These are phyloP conservation scores for Flexamia atlantica DNA, from an alignment of 2,888 invertebrate species.

Conservation along the genomic window DNA sequence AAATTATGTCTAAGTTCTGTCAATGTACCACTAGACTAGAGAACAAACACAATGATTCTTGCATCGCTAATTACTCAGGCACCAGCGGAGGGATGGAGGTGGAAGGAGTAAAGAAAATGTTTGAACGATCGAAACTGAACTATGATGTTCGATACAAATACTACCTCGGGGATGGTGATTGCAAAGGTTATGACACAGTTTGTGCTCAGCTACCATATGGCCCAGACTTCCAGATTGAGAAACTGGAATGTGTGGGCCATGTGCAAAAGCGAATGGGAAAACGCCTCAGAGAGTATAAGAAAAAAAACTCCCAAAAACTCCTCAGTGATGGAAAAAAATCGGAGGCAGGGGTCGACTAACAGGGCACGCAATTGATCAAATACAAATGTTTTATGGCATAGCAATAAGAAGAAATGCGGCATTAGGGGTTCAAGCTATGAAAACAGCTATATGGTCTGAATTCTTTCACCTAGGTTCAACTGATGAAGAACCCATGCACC, in stretches of 20 bases:
- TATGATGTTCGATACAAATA: not conserved
- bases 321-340: constrained; percentile 62
- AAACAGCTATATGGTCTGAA: constrained; percentile 70
- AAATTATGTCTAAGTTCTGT: too few relatives aligned
- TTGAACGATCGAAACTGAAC: not conserved
- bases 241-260: constrained; percentile 52
- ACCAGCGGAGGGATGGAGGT: not conserved
- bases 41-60: too few relatives aligned
- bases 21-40: too few relatives aligned
- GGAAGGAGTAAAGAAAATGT: not conserved
- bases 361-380: constrained; percentile 67
- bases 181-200: not conserved
- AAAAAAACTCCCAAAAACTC: constrained; percentile 35
- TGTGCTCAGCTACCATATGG: constrained; percentile 13
- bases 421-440: constrained; percentile 67
- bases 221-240: constrained; percentile 45
- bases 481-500: constrained; percentile 68
- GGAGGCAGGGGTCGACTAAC: constrained; percentile 67
- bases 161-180: constrained; percentile 32
- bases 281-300: constrained; percentile 28
- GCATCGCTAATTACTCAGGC: too few relatives aligned
- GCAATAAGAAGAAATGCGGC: constrained; percentile 68
- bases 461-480: constrained; percentile 69
- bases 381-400: constrained; percentile 69
- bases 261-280: too few relatives aligned